phyloP scores from a whole-genome alignment of 2,888 invertebrate genomes.

The Mactromeris polynyma region DNA sequence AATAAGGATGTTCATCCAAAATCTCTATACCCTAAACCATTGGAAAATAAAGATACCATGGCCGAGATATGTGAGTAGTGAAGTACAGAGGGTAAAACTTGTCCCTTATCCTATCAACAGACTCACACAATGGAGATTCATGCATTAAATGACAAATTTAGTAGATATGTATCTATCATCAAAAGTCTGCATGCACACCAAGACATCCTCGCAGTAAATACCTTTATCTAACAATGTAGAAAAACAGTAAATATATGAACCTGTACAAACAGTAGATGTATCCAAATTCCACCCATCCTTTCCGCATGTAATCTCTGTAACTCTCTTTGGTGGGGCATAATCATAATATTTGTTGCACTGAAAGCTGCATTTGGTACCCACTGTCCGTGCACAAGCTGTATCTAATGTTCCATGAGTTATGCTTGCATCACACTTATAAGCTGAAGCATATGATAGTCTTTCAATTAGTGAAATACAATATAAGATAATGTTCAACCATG shows the following conservation, averaged over 20 bases:
- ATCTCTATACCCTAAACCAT: no score
- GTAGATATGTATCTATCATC: no score
- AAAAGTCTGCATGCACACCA: no score
- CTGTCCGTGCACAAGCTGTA: not conserved
- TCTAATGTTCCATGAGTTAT: not conserved
- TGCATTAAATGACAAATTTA: no score
- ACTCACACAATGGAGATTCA: no score
- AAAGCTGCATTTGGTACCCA: not conserved
- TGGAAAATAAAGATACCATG: no score
- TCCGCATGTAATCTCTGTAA: not conserved
- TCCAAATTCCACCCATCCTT: not conserved
- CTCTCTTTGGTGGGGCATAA: not conserved
- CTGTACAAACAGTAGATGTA: not conserved
- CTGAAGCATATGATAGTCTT: not conserved
- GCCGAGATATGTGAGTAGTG: no score
- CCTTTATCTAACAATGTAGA: not conserved
- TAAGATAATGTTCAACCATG: no score
- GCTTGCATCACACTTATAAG: not conserved
- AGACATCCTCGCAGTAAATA: not conserved
- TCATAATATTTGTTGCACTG: conserved; percentile 17
- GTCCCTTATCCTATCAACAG: no score
- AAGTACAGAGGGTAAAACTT: no score
- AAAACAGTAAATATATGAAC: not conserved
- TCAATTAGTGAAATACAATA: no score
- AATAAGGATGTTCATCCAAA: no score